Conservation (phyloP, 2,797 vertebrate genomes). For the Dallia pectoralis region DNA sequence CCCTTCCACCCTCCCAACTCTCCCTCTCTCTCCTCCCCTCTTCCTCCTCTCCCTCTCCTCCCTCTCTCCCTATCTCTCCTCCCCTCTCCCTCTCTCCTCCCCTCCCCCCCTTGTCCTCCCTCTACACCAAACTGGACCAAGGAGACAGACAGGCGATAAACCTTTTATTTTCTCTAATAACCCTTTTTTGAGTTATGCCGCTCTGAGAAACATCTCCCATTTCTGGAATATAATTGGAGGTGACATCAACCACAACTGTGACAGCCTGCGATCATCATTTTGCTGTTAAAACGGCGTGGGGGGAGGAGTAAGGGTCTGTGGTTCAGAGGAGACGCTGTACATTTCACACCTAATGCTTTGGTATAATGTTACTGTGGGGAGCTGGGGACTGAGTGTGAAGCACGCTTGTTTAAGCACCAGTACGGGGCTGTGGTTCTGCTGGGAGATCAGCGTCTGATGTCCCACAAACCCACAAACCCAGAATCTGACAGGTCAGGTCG, state of each 20-base stretch:
- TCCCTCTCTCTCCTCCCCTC: not conserved
- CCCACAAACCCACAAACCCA: not conserved
- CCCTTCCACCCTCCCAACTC: not conserved
- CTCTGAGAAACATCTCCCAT: not conserved
- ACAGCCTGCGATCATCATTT: constrained; percentile 1
- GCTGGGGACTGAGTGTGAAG: too few relatives aligned
- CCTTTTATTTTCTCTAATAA: too few relatives aligned
- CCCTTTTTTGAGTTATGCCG: too few relatives aligned
- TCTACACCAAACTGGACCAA: too few relatives aligned
- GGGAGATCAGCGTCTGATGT: not conserved
- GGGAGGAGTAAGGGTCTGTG: not conserved
- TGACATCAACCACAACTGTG: constrained; percentile 1
- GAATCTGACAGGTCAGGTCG: not conserved
- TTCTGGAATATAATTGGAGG: not conserved
- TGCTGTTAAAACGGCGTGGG: constrained; percentile 6
- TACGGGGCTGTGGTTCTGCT: not conserved
- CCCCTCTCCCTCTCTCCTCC: not conserved
- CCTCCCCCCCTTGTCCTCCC: too few relatives aligned
- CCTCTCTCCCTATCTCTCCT: not conserved
- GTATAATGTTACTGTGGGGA: too few relatives aligned
- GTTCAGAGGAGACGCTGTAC: not conserved
- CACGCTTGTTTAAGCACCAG: not conserved
- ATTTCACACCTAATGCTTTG: not conserved
- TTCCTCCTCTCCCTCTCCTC: not conserved
- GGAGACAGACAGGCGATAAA: too few relatives aligned